Percentiles rank a stretch among this genome's conserved stretches.
Conservation (phyloP, 1,140 invertebrate species). For the Bombyx mori region ASM3026992v2 NC_085110.1:1836501-1837000, state of each 20-base stretch:
- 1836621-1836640: constrained; percentile 1
- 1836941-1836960: too few relatives aligned
- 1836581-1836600: constrained; percentile 63
- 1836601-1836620: constrained; percentile 39
- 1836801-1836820: background rate
- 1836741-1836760: constrained; percentile 28
- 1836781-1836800: constrained; percentile 26
- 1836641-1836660: too few relatives aligned
- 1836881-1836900: constrained; percentile 22
- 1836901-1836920: constrained; percentile 30
- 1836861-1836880: constrained; percentile 28
- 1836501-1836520: constrained; percentile 72
- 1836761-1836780: constrained; percentile 38
- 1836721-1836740: constrained; percentile 31
- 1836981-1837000: too few relatives aligned
- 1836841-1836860: background rate
- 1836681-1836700: constrained; percentile 24
- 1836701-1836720: constrained; percentile 18
- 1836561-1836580: constrained; percentile 60
- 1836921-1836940: too few relatives aligned
- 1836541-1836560: constrained; percentile 72
- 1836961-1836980: too few relatives aligned
- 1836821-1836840: too few relatives aligned
- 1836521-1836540: constrained; percentile 70
- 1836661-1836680: too few relatives aligned